Evolutionary conservation across 1,140 invertebrate genomes (phyloP).

Genomic region (Ctenoplectra terminalis): DNA sequence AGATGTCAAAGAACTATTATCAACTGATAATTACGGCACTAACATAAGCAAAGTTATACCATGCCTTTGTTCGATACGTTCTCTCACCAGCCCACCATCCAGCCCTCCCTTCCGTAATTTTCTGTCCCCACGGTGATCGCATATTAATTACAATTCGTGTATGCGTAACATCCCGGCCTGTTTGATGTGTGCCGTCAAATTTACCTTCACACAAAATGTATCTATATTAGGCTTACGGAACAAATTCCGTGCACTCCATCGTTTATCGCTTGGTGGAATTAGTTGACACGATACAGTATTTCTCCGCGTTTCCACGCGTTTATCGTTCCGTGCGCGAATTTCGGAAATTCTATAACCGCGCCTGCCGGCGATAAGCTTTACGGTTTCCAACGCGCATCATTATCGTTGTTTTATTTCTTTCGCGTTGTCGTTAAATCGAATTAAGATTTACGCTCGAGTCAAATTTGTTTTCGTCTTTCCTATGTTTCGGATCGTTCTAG

Average conservation of each 20-base stretch:
- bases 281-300: constrained; percentile 51
- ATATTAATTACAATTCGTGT: constrained; percentile 65
- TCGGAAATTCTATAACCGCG: neutral
- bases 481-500: neutral
- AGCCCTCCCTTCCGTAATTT: constrained; percentile 6
- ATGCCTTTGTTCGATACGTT: constrained; percentile 49
- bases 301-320: constrained; percentile 26
- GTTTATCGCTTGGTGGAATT: constrained; percentile 52
- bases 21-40: constrained; percentile 23
- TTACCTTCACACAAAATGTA: constrained; percentile 62
- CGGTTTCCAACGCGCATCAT: constrained; percentile 7
- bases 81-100: neutral
- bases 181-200: constrained; percentile 59
- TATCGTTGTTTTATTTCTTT: neutral
- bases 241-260: constrained; percentile 42
- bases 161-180: constrained; percentile 45
- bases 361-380: neutral
- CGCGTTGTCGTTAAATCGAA: neutral
- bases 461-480: no score
- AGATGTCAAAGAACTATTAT: constrained; percentile 36
- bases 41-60: constrained; percentile 33
- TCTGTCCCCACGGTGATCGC: constrained; percentile 24
- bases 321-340: constrained; percentile 29
- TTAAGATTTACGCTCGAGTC: neutral
- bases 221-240: constrained; percentile 63